Evolutionary conservation across 2,113 vertebrate genomes (phyloP), one percentile per base, ranked within the genome.

Genomic region (Atherinomorus stipes): DNA sequence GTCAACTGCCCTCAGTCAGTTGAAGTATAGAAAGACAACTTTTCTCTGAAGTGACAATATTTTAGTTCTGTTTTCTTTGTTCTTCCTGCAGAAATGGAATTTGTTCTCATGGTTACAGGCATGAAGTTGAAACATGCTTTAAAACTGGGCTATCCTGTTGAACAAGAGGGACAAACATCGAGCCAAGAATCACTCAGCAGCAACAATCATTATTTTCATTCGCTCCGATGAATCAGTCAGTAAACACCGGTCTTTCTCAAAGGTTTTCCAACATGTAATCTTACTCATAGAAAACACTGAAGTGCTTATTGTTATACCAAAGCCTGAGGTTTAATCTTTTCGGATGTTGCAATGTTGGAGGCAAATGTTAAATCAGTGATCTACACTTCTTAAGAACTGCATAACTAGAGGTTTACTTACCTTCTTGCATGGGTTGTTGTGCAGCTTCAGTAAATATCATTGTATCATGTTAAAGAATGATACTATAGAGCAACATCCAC

Each of bases 301-400:
- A 42, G 25, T 45, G 26, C 12, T 62, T 59, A 12, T 38, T 53
- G 28, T 53, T 22, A 19, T 9, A n/a, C 10, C 40, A 21, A 37
- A 59, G 40, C 25, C 19, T 44, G 15, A 21, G 19, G 37, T 47
- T 4, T 53, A 42, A 63, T 64, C 56, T 47, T 18, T 38, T 10
- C 31, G 23, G 47, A 18, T 56, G 68, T 31, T 53, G 47, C 52
- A 44, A 16, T 18, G 19, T 18, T 54, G 23, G 57, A n/a, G 22
- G 31, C 31, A 45, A 34, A 66, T 59, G 61, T 22, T 19, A 66
- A 78, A 64, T 25, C 28, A 52, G 53, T 66, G 37, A 61, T 63
- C 85, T 45, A 66, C 71, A 74, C 66, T n/a, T 71, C 19, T 34
- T 69, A 37, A 76, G 26, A 74, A 57, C 23, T 28, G 49, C 11